A percentile compares a stretch with the other conserved stretches of the same genome.
Evolutionary conservation across 1,140 invertebrate genomes (phyloP).

Genomic region (Saccostrea echinata): DNA sequence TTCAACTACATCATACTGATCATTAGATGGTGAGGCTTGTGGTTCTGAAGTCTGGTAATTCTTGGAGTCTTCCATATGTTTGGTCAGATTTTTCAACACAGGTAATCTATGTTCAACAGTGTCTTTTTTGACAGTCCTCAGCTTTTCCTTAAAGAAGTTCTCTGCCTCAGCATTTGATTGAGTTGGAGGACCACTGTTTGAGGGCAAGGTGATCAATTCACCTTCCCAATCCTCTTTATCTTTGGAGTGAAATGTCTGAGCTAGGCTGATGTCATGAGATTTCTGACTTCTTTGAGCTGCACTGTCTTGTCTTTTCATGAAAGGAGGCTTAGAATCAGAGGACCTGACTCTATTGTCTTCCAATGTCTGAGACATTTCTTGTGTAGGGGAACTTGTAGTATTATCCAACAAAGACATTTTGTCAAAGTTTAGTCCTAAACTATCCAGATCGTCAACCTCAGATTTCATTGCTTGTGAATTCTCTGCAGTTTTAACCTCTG

Average conservation of each 20-base stretch:
- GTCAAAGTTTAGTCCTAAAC: not conserved
- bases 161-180: not conserved
- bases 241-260: not conserved
- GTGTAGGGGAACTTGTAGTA: not conserved
- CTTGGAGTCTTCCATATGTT: not conserved
- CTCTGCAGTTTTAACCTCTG: not conserved
- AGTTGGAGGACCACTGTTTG: not conserved
- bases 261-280: not conserved
- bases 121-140: conserved; percentile 21
- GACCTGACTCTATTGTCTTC: not conserved
- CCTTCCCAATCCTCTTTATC: not conserved
- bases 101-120: conserved; percentile 15
- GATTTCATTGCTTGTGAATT: not conserved
- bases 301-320: not conserved
- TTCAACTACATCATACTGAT: not conserved
- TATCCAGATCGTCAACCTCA: not conserved
- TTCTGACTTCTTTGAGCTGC: not conserved
- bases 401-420: not conserved
- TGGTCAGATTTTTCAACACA: conserved; percentile 45
- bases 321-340: not conserved
- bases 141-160: not conserved
- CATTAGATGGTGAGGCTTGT: not conserved
- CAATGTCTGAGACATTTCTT: not conserved
- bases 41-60: not conserved
- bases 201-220: not conserved